Conservation (phyloP, 2,113 vertebrate genomes). For the Scophthalmus maximus region DNA sequence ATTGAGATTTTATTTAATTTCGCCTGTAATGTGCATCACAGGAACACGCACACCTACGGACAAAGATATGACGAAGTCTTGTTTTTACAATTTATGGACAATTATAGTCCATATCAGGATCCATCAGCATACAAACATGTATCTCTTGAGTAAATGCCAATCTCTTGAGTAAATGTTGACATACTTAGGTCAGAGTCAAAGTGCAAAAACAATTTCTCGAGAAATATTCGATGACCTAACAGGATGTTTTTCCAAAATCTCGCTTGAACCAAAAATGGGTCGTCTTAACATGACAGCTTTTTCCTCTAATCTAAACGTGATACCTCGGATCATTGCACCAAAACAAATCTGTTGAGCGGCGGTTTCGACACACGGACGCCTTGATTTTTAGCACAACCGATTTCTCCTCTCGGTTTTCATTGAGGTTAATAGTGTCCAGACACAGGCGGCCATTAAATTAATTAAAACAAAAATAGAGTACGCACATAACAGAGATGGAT, state of each 20-base stretch:
- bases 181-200: too few species aligned
- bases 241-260: neutral
- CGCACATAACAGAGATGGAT: constrained; percentile 77
- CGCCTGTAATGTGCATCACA: too few species aligned
- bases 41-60: too few species aligned
- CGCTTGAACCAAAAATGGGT: too few species aligned
- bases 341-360: constrained; percentile 24
- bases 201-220: too few species aligned
- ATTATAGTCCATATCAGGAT: too few species aligned
- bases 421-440: constrained; percentile 74
- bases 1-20: too few species aligned
- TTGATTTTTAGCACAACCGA: constrained; percentile 39
- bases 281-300: neutral
- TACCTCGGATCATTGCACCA: neutral
- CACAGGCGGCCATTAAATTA: constrained; percentile 76
- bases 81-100: too few species aligned
- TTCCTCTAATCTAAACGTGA: neutral
- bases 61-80: too few species aligned
- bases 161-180: neutral
- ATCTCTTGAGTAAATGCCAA: neutral
- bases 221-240: too few species aligned
- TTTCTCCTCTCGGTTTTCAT: constrained; percentile 51
- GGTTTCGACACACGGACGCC: constrained; percentile 10
- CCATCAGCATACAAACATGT: neutral
- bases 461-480: constrained; percentile 78